Evolutionary conservation across 2,797 vertebrate species (phyloP).

Genomic region (Perodicticus potto): DNA sequence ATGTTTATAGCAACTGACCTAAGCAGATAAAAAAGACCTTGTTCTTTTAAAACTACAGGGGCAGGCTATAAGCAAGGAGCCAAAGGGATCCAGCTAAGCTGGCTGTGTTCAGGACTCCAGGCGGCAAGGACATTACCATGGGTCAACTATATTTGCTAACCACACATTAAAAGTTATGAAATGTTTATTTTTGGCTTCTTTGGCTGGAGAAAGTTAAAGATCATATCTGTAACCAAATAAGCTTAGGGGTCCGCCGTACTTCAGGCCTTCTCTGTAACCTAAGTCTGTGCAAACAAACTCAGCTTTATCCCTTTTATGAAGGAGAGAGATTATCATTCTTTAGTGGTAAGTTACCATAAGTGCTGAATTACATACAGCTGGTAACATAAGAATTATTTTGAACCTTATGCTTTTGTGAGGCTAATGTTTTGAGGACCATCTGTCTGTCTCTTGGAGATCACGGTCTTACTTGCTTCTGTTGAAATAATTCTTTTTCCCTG

Average conservation of each 20-base stretch:
- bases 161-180: constrained; percentile 82
- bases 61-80: constrained; percentile 14
- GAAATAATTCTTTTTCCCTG: constrained; percentile 48
- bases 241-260: constrained; percentile 63
- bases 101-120: constrained; percentile 48
- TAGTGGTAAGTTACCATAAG: constrained; percentile 62
- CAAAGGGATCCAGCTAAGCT: constrained; percentile 51
- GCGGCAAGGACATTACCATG: constrained; percentile 32
- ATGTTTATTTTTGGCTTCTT: constrained; percentile 82
- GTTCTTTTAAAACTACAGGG: constrained; percentile 70
- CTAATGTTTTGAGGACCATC: constrained; percentile 67
- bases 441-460: constrained; percentile 61
- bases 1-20: constrained; percentile 70
- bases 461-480: constrained; percentile 51
- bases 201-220: constrained; percentile 75
- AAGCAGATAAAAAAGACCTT: constrained; percentile 68
- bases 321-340: constrained; percentile 66
- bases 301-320: constrained; percentile 71
- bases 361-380: constrained; percentile 59
- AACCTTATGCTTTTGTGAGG: constrained; percentile 67
- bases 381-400: constrained; percentile 73
- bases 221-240: constrained; percentile 81
- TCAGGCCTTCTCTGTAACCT: constrained; percentile 71
- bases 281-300: constrained; percentile 77
- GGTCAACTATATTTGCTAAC: constrained; percentile 80